Conservation (phyloP, 2,113 vertebrate species). For the Tragelaphus imberbis region DNA sequence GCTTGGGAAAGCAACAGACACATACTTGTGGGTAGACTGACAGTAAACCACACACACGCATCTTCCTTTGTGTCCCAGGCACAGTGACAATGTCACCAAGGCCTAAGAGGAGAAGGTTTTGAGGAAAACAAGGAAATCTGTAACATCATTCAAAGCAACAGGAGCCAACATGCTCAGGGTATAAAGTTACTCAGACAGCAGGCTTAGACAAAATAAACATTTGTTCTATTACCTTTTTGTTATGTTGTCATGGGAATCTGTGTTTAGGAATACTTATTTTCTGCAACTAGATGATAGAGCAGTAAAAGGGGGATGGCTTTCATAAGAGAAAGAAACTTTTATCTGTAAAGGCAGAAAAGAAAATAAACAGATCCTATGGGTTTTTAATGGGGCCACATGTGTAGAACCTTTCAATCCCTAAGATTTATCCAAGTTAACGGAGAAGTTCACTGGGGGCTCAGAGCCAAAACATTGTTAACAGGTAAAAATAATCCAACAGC, state of each 20-base stretch:
- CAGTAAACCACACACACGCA: not conserved
- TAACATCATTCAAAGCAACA: constrained; percentile 35
- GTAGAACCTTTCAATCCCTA: not conserved
- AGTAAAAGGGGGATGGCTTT: not conserved
- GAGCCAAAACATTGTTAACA: not conserved
- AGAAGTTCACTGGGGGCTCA: not conserved
- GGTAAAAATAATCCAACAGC: not conserved
- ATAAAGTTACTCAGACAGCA: constrained; percentile 53
- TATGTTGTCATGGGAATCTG: constrained; percentile 69
- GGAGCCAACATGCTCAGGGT: constrained; percentile 47
- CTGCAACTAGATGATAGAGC: constrained; percentile 37
- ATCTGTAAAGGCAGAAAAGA: not conserved
- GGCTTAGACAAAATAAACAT: constrained; percentile 69
- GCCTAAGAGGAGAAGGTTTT: not conserved
- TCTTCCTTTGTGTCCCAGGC: not conserved
- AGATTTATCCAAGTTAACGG: constrained; percentile 4
- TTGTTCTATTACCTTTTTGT: constrained; percentile 68
- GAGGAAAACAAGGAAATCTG: constrained; percentile 35
- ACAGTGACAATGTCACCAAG: not conserved
- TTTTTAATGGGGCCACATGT: not conserved
- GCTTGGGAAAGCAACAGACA: not conserved
- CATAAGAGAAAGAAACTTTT: not conserved
- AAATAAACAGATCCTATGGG: not conserved
- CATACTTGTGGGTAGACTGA: not conserved
- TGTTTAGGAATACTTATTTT: constrained; percentile 59